A percentile compares a stretch with the other conserved stretches of the same genome.
These are phyloP conservation scores for Auanema freiburgensis DNA, from an alignment of 2,888 invertebrate genomes.

Conservation along the genomic window DNA sequence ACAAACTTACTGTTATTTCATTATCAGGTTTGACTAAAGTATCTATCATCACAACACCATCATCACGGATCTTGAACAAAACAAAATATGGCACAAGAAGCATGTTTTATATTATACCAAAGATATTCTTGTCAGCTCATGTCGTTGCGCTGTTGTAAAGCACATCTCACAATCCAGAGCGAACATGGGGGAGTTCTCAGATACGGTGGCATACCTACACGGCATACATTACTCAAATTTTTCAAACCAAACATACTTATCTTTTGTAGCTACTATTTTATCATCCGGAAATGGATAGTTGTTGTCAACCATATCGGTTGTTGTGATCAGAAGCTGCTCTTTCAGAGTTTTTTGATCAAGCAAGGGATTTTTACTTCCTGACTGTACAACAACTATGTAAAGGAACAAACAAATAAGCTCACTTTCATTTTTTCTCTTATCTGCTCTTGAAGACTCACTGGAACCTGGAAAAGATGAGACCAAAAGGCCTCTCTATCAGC, in stretches of 20 bases:
- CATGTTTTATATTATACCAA: conserved; percentile 48
- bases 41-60: conserved; percentile 65
- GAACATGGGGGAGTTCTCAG: conserved; percentile 65
- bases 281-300: conserved; percentile 32
- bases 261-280: conserved; percentile 24
- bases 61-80: conserved; percentile 64
- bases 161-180: conserved; percentile 70
- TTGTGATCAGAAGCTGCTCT: conserved; percentile 26
- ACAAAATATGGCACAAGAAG: neutral
- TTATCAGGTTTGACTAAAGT: conserved; percentile 67
- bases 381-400: neutral
- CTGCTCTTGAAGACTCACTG: conserved; percentile 39
- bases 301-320: conserved; percentile 34
- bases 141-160: conserved; percentile 53
- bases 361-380: neutral
- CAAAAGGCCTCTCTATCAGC: conserved; percentile 45
- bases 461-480: conserved; percentile 41
- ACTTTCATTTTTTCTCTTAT: conserved; percentile 28
- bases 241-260: conserved; percentile 12
- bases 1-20: conserved; percentile 63
- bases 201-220: conserved; percentile 44
- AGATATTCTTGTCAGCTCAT: conserved; percentile 67
- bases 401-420: neutral
- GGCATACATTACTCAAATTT: neutral
- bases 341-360: conserved; percentile 17